A percentile compares a stretch with the other conserved stretches of the same genome.
phyloP scores from a whole-genome alignment of 2,888 invertebrate genomes.

The Mycalesis mineus region DNA sequence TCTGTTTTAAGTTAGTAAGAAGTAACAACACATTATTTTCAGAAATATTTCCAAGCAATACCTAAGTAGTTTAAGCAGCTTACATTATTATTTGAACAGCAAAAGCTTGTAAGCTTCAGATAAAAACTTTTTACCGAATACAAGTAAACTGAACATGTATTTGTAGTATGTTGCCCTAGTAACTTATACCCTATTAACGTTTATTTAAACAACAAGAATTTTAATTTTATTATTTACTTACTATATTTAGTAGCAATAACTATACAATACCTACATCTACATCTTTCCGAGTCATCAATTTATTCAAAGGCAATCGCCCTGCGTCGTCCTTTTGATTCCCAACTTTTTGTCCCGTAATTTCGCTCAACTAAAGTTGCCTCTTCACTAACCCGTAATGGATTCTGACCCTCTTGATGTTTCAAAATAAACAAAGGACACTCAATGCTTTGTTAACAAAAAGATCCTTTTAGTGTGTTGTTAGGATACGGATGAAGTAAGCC shows the following conservation, averaged over 20 bases:
- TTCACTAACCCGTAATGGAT: slow-evolving; percentile 49
- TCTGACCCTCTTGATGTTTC: slow-evolving; percentile 49
- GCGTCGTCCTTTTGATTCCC: slow-evolving; percentile 19
- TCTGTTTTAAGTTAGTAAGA: background rate
- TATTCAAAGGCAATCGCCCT: slow-evolving; percentile 18
- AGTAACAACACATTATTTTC: no score
- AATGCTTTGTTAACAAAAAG: slow-evolving; percentile 29
- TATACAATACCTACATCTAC: background rate
- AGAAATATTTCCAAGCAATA: no score
- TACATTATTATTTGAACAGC: no score
- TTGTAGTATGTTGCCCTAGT: background rate
- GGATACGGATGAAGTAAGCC: slow-evolving; percentile 17
- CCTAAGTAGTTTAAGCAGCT: no score
- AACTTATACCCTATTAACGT: background rate
- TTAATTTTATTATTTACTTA: background rate
- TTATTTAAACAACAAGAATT: background rate
- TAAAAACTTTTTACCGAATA: no score
- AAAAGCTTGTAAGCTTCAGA: no score
- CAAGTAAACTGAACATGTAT: background rate
- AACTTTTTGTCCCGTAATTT: slow-evolving; percentile 26
- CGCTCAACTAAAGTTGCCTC: slow-evolving; percentile 33
- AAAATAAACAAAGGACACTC: slow-evolving; percentile 56
- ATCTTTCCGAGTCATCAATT: slow-evolving; percentile 6
- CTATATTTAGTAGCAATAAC: background rate
- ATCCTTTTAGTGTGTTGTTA: slow-evolving; percentile 26